A percentile compares a stretch with the other conserved stretches of the same genome.
Evolutionary conservation across 2,113 vertebrate genomes (phyloP).

Genomic region (Kobus ellipsiprymnus): DNA sequence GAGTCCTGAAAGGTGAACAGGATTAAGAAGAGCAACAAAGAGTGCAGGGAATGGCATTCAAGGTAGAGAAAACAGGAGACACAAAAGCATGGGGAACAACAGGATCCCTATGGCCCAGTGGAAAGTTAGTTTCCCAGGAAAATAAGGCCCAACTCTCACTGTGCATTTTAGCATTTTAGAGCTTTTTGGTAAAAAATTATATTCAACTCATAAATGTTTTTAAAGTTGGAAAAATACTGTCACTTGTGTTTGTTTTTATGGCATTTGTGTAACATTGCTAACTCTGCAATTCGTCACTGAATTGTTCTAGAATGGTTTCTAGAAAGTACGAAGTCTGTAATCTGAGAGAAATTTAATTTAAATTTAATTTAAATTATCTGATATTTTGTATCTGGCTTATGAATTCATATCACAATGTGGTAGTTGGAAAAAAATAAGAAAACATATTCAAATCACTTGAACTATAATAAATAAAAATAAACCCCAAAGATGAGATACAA

Average conservation of each 20-base stretch:
- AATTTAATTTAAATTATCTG: not conserved
- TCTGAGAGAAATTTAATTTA: not conserved
- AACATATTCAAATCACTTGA: not conserved
- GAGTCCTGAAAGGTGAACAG: not conserved
- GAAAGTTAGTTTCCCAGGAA: not conserved
- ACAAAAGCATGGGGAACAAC: no score
- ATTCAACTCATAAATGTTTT: not conserved
- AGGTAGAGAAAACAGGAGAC: not conserved
- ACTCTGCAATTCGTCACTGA: not conserved
- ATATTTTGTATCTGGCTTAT: not conserved
- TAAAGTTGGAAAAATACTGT: not conserved
- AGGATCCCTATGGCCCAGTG: accelerated
- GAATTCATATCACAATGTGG: not conserved
- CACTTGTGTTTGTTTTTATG: not conserved
- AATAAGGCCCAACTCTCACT: not conserved
- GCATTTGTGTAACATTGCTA: not conserved
- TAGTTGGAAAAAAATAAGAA: not conserved
- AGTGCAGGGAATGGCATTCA: not conserved
- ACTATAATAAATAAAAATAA: not conserved
- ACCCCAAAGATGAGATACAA: not conserved
- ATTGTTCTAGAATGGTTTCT: not conserved
- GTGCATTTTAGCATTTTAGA: not conserved
- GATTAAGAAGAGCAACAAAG: not conserved
- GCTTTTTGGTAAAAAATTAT: not conserved
- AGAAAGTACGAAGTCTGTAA: not conserved